Conservation (phyloP, 2,113 vertebrate genomes). For the Lathamus discolor region DNA sequence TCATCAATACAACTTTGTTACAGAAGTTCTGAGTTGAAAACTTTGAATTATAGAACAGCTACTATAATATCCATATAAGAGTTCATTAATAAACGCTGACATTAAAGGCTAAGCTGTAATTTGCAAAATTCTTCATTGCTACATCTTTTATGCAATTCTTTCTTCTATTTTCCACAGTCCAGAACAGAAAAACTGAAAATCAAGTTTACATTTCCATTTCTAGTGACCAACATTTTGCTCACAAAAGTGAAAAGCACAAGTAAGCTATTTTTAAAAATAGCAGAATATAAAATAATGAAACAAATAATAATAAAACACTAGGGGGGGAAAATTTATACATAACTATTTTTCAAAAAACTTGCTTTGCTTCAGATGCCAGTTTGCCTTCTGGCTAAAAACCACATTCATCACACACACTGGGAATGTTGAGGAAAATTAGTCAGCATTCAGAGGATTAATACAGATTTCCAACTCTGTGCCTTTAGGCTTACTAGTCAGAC, state of each 20-base stretch:
- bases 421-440: constrained; percentile 77
- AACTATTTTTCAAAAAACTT: constrained; percentile 83
- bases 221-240: constrained; percentile 31
- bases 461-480: constrained; percentile 73
- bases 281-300: constrained; percentile 69
- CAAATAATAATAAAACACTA: constrained; percentile 73
- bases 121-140: not conserved
- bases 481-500: constrained; percentile 73
- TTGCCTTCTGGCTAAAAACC: constrained; percentile 81
- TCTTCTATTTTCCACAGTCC: not conserved
- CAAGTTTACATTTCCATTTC: constrained; percentile 24
- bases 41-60: not conserved
- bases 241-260: constrained; percentile 41
- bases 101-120: not conserved
- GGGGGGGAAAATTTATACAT: constrained; percentile 82
- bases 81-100: not conserved
- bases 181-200: not conserved
- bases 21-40: not conserved
- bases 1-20: not conserved
- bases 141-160: constrained; percentile 10
- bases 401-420: constrained; percentile 83
- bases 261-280: constrained; percentile 64
- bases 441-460: constrained; percentile 82
- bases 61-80: not conserved
- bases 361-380: constrained; percentile 77